phyloP scores from a whole-genome alignment of 2,888 invertebrate genomes.

The Cosmopolites sordidus region DNA sequence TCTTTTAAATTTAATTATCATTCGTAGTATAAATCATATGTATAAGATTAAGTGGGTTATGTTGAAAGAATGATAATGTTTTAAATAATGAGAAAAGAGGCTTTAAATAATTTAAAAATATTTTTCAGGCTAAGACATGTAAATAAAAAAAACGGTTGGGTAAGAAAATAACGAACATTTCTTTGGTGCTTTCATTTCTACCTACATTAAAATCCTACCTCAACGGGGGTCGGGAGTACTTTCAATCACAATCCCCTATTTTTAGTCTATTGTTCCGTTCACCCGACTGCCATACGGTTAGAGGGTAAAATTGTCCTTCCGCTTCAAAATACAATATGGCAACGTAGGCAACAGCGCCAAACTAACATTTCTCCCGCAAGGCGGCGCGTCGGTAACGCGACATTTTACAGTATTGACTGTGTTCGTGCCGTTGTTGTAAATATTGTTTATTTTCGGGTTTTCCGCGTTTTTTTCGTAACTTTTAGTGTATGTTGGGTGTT shows the following conservation, averaged over 20 bases:
- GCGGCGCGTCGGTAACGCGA: conserved; percentile 59
- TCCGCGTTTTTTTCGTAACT: conserved; percentile 36
- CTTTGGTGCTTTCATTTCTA: conserved; percentile 6
- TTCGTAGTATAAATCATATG: no score
- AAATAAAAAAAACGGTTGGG: neutral
- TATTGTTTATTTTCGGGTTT: conserved; percentile 59
- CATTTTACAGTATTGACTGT: conserved; percentile 71
- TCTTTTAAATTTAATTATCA: no score
- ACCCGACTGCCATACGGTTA: conserved; percentile 11
- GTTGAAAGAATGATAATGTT: no score
- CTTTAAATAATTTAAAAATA: no score
- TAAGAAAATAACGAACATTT: neutral
- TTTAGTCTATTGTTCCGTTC: conserved; percentile 19
- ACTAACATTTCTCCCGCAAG: conserved; percentile 35
- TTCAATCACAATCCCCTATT: conserved; percentile 24
- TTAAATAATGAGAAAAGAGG: no score
- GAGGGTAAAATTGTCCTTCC: conserved; percentile 13
- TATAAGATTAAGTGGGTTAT: no score
- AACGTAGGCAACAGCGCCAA: conserved; percentile 26
- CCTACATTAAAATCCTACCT: conserved; percentile 12
- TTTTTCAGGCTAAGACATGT: no score
- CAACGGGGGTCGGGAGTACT: conserved; percentile 24
- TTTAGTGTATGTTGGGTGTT: conserved; percentile 42
- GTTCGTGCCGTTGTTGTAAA: conserved; percentile 62
- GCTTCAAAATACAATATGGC: conserved; percentile 14